Conservation (phyloP, 2,888 invertebrate genomes). For the Sturmia bella region DNA sequence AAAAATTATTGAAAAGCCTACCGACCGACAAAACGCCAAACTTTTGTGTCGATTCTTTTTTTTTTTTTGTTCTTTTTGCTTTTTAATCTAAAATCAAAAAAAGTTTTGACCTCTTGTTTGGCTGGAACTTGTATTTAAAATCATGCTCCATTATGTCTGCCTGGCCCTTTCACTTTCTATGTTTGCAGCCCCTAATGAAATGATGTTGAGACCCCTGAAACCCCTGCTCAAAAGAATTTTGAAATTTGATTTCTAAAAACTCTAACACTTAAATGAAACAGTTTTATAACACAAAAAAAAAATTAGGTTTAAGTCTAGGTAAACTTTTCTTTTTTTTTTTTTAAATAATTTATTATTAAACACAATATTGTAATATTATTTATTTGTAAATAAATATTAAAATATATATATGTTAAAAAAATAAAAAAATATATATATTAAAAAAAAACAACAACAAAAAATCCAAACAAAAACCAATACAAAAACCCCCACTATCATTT, state of each 20-base stretch:
- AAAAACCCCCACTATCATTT: background rate
- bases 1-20: background rate
- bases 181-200: conserved; percentile 51
- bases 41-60: conserved; percentile 63
- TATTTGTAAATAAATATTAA: conserved; percentile 81
- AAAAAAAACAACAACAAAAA: conserved; percentile 74
- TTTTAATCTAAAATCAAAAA: background rate
- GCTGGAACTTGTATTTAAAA: background rate
- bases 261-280: conserved; percentile 71
- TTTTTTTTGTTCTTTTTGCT: conserved; percentile 9
- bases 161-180: conserved; percentile 25
- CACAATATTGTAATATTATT: conserved; percentile 81
- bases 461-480: conserved; percentile 58
- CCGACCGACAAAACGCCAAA: conserved; percentile 27
- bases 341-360: conserved; percentile 75
- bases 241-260: conserved; percentile 59
- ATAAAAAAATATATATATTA: conserved; percentile 75
- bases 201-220: conserved; percentile 19
- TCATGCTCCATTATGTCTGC: background rate
- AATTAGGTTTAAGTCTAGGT: conserved; percentile 78
- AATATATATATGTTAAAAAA: conserved; percentile 69
- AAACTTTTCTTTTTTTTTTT: conserved; percentile 72
- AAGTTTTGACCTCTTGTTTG: conserved; percentile 66
- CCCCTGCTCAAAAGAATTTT: conserved; percentile 26
- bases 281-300: conserved; percentile 72